phyloP scores from a whole-genome alignment of 2,888 invertebrate species.

The Muscina levida region DNA sequence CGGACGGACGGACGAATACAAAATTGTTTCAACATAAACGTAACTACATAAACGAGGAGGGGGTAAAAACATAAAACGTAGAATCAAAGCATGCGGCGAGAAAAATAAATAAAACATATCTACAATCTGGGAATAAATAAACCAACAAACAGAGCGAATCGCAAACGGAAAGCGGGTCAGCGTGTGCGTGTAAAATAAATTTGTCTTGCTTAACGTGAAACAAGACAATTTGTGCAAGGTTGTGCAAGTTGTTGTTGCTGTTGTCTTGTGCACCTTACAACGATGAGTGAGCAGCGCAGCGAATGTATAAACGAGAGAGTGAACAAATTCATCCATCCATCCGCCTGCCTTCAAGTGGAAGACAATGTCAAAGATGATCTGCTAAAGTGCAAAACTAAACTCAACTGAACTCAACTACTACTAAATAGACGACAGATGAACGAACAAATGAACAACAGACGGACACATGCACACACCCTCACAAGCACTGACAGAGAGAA shows the following conservation, averaged over 20 bases:
- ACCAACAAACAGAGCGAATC: background rate
- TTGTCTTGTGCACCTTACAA: background rate
- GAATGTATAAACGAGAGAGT: conserved; percentile 2
- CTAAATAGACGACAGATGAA: background rate
- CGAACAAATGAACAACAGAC: background rate
- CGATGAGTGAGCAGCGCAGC: background rate
- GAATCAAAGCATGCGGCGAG: background rate
- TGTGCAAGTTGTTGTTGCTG: too few species aligned
- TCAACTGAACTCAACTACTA: background rate
- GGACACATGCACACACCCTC: conserved; percentile 12
- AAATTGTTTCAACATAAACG: conserved; percentile 13
- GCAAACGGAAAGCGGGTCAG: background rate
- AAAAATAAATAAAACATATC: conserved; percentile 15
- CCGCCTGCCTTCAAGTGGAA: conserved; percentile 21
- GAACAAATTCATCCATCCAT: background rate
- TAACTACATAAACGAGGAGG: background rate
- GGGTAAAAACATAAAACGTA: too few species aligned
- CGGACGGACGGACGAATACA: background rate
- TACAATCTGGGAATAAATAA: conserved; percentile 26
- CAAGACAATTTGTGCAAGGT: background rate
- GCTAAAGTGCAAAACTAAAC: conserved; percentile 33
- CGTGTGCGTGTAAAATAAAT: conserved; percentile 15
- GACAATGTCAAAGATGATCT: conserved; percentile 64
- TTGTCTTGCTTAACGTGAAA: conserved; percentile 24
- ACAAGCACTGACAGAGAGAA: conserved; percentile 55